These are phyloP conservation scores for Aselliscus stoliczkanus DNA, from an alignment of 2,797 vertebrate species.

Conservation along the genomic window DNA sequence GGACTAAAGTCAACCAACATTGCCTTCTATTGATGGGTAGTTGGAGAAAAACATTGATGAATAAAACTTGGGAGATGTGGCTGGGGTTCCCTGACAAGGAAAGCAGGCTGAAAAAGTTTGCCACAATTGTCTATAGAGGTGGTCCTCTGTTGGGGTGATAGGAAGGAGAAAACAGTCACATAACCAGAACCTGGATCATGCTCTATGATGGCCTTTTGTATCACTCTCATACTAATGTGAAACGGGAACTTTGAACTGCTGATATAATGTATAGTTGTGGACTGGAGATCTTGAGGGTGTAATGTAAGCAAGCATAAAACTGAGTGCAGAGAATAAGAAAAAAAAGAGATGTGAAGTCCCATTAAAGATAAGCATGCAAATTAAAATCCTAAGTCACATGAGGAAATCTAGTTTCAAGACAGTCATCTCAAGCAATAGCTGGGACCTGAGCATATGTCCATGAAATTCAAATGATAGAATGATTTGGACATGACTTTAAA, in stretches of 20 bases:
- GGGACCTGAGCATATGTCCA: neutral
- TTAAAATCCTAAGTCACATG: neutral
- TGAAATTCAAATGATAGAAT: constrained; percentile 9
- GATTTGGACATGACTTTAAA: neutral
- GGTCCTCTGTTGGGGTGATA: neutral
- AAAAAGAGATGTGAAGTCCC: neutral
- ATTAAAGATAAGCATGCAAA: neutral
- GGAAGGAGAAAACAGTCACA: neutral
- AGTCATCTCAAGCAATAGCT: neutral
- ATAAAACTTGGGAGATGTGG: neutral
- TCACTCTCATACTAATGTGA: neutral
- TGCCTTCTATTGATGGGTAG: neutral
- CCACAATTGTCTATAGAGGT: neutral
- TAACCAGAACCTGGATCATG: neutral
- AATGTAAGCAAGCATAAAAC: neutral
- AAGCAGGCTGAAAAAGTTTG: neutral
- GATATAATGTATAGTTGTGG: neutral
- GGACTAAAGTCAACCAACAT: neutral
- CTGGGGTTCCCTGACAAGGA: neutral
- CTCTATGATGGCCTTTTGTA: neutral
- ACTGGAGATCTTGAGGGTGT: neutral
- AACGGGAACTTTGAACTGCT: neutral
- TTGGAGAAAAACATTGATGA: neutral
- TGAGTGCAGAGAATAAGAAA: neutral
- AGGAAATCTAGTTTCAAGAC: neutral